Evolutionary conservation across 2,888 invertebrate species (phyloP).

Genomic region (Pterostichus niger): DNA sequence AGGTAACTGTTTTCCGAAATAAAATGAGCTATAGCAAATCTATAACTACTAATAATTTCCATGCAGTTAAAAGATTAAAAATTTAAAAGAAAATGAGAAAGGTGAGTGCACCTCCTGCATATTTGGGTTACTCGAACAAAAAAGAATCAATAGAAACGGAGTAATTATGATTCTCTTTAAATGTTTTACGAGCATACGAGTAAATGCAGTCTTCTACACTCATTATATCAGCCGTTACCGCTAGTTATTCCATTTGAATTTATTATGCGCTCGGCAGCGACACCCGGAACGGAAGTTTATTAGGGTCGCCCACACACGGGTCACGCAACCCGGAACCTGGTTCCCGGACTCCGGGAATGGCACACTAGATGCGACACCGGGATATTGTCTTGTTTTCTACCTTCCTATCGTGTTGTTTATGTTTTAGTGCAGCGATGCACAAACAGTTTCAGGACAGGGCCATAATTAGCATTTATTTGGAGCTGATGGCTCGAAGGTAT

Average conservation of each 20-base stretch:
- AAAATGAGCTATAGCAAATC: no score
- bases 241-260: conserved; percentile 44
- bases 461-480: no score
- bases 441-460: no score
- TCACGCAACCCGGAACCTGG: neutral
- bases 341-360: neutral
- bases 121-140: neutral
- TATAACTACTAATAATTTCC: no score
- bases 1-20: no score
- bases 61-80: no score
- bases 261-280: conserved; percentile 30
- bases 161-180: conserved; percentile 35
- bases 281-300: conserved; percentile 28
- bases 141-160: neutral
- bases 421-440: neutral
- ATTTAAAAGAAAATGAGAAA: neutral
- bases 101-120: neutral
- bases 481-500: no score
- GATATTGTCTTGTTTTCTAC: conserved; percentile 10
- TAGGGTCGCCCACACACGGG: conserved; percentile 20
- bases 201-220: conserved; percentile 35
- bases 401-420: conserved; percentile 4
- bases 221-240: conserved; percentile 19
- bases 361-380: neutral
- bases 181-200: conserved; percentile 44